Evolutionary conservation across 2,888 invertebrate species (phyloP), one percentile per base, ranked within the genome.

Genomic region (Herminia tarsipennalis): DNA sequence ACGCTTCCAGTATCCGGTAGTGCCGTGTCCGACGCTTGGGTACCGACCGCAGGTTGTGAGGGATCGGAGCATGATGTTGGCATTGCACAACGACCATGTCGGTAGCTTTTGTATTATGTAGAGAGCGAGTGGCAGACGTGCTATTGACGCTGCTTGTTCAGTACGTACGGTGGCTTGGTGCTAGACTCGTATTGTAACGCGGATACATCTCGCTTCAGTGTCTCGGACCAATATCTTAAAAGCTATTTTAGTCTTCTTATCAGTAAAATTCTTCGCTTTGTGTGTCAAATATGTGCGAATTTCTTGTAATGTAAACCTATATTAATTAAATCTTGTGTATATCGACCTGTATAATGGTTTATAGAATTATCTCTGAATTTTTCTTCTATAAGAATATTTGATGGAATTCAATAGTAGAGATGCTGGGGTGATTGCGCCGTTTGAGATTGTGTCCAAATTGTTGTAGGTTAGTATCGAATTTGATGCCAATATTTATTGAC

Each of bases 211-310:
- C 78, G 90, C 91, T 90, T 90, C 86, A 82, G 86, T 83, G 88
- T 89, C 87, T 90, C 87, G 91, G 91, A 91, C 91, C 91, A 91
- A 91, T 86, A 81, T 85, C 83, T 81, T 81, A 78, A 35, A 80
- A 78, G 84, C 87, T 84, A 81, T 72, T 80, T 78, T 86, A 83
- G 73, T 86, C 84, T 83, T 83, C 76, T 82, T 80, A 81, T 78
- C 78, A 76, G 68, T 86, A 85, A 80, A 86, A 80, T 82, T 82
- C 80, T 83, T 89, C 88, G 91, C 91, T 91, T 91, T 90, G 88
- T 89, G 90, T 91, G 91, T 91, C 90, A 91, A 91, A 89, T 88
- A 86, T 88, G 86, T 88, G 91, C 90, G 86, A 89, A 75, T 86
- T 86, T 86, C 83, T 84, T 83, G 80, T 86, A 83, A 86, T 83